Base-by-base conservation (phyloP, 1,140 invertebrate species). In the Achroia grisella region DNA sequence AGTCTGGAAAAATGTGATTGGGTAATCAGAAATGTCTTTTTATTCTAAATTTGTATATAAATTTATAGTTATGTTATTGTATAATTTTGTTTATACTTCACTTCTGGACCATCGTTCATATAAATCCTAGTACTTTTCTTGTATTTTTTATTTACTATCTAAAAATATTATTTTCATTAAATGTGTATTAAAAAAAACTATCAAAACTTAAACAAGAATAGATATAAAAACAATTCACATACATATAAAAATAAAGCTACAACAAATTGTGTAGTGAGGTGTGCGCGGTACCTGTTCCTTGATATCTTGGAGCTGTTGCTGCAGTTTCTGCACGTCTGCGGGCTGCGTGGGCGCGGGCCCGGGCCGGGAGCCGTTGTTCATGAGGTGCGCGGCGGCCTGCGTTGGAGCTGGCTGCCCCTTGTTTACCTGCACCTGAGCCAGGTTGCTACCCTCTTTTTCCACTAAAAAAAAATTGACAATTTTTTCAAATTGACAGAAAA, bases 261-360 rank as follows among this genome's bases (percentile, higher is more conserved):
- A 23, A 17, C 39, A n/a, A n/a, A n/a, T n/a, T n/a, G n/a, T n/a
- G n/a, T n/a, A n/a, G n/a, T n/a, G 28, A 5, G 4, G 31, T n/a
- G 11, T 32, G 31, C 10, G 11, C 9, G 4, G 10, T 67, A 97
- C 96, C 90, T 98, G 96, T 86, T 99, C 97, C 74, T 98, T 98
- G 51, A 98, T 98, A 75, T 98, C 97, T 81, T 98, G 95, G 48
- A 98, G 86, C 77, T 99, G 96, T 75, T 99, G 97, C 71, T 98
- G 95, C 10, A 98, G 87, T 75, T 98, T 98, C 81, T 97, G 94
- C 39, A 98, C 92, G 81, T 98, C 96, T 56, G 71, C 70, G 2
- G 75, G 62, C 12, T 13, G 52, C 29, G 12, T 50, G 17, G 39
- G 45, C 14, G 55, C 46, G 43, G 71, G 67, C 12, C 74, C 75